Percentiles rank a stretch among this genome's conserved stretches.
These are phyloP conservation scores for Agrilus cyanescens DNA, from an alignment of 2,888 invertebrate genomes.

Conservation along the genomic window DNA sequence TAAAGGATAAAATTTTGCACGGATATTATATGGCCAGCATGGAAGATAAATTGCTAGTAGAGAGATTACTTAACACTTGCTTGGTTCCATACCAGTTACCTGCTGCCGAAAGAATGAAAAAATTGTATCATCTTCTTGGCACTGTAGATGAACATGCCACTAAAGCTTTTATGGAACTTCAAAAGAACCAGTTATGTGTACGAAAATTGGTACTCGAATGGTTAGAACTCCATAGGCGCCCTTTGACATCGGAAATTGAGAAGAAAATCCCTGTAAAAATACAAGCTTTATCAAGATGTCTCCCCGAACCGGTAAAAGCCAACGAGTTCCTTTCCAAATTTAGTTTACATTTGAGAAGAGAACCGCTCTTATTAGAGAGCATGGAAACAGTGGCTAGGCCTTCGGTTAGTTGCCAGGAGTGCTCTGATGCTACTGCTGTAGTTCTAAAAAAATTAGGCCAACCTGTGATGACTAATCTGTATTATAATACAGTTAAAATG, in stretches of 20 bases:
- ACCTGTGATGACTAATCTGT: constrained; percentile 88
- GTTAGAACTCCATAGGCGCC: constrained; percentile 69
- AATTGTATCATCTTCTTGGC: constrained; percentile 75
- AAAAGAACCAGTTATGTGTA: constrained; percentile 80
- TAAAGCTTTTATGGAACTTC: constrained; percentile 84
- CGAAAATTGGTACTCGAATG: constrained; percentile 77
- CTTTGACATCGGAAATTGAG: constrained; percentile 54
- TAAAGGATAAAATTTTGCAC: constrained; percentile 93
- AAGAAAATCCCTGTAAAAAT: constrained; percentile 60
- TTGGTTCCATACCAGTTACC: constrained; percentile 87
- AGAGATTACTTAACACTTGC: constrained; percentile 85
- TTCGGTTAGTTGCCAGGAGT: constrained; percentile 86
- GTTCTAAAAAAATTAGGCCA: constrained; percentile 88
- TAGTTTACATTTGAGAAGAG: constrained; percentile 64
- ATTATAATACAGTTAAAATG: constrained; percentile 94
- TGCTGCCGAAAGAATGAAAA: constrained; percentile 80
- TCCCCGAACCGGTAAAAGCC: constrained; percentile 88
- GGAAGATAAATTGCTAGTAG: constrained; percentile 87
- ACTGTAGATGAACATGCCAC: constrained; percentile 93
- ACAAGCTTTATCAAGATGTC: constrained; percentile 59
- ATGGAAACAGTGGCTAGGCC: constrained; percentile 83
- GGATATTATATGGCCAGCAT: constrained; percentile 63
- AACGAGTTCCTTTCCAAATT: constrained; percentile 79
- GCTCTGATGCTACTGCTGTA: constrained; percentile 78
- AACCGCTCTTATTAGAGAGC: constrained; percentile 55